A percentile compares a stretch with the other conserved stretches of the same genome.
Conservation (phyloP, 1,140 invertebrate genomes). For the Rhizoglyphus robini region DNA sequence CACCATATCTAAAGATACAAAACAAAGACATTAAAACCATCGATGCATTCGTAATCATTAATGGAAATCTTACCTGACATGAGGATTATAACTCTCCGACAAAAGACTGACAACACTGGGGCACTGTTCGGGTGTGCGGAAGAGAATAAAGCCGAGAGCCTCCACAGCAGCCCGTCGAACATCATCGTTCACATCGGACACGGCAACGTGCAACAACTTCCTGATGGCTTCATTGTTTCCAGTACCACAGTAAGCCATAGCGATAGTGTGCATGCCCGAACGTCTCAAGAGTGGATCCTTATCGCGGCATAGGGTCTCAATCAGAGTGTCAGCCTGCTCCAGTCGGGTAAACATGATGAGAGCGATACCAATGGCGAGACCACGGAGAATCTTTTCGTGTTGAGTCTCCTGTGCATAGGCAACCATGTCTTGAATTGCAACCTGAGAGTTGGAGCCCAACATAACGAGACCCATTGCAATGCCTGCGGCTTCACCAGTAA, state of each 20-base stretch:
- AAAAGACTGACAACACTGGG: conserved; percentile 87
- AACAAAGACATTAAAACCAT: too few relatives aligned
- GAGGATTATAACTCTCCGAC: conserved; percentile 97
- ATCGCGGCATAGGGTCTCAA: conserved; percentile 60
- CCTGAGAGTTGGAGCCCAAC: conserved; percentile 77
- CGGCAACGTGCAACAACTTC: conserved; percentile 85
- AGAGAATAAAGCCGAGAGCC: conserved; percentile 87
- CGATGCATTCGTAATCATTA: too few relatives aligned
- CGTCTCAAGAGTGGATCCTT: conserved; percentile 69
- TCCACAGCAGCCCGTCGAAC: conserved; percentile 93
- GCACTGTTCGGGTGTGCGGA: conserved; percentile 90
- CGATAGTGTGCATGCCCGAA: conserved; percentile 92
- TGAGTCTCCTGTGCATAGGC: conserved; percentile 79
- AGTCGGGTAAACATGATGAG: conserved; percentile 91
- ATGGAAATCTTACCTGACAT: too few relatives aligned
- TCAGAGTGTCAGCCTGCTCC: conserved; percentile 88
- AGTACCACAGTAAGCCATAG: conserved; percentile 96
- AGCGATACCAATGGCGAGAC: conserved; percentile 85
- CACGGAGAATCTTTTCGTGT: conserved; percentile 94
- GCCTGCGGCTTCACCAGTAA: conserved; percentile 93
- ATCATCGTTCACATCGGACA: conserved; percentile 97
- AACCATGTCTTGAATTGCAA: conserved; percentile 89
- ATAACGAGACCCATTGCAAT: conserved; percentile 97
- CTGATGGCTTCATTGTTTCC: conserved; percentile 93
- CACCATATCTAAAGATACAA: conserved; percentile 96